These are phyloP conservation scores for Zaprionus lachaisei DNA, from an alignment of 1,140 invertebrate genomes.

Conservation along the genomic window DNA sequence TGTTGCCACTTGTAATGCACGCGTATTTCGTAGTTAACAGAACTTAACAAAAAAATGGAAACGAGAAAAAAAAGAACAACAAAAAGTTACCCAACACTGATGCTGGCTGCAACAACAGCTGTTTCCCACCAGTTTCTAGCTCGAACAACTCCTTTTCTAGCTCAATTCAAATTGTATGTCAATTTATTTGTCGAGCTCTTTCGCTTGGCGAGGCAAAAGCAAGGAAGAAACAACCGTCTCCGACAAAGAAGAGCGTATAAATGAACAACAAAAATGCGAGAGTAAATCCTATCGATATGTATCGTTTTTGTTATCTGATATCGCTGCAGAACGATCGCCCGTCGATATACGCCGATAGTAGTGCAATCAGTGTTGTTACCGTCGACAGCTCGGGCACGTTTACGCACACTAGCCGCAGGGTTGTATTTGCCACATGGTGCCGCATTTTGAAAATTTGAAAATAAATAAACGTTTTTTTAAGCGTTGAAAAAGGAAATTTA, in stretches of 20 bases:
- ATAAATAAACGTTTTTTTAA: conserved; percentile 15
- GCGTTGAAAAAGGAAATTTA: conserved; percentile 39
- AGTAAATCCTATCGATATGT: conserved; percentile 25
- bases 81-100: conserved; percentile 53
- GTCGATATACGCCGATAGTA: not conserved
- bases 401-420: conserved; percentile 8
- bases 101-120: conserved; percentile 50
- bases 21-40: conserved; percentile 33
- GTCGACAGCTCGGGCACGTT: not conserved
- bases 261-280: conserved; percentile 47
- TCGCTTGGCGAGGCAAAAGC: conserved; percentile 33
- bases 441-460: not conserved
- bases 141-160: conserved; percentile 45
- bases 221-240: conserved; percentile 44
- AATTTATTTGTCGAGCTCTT: conserved; percentile 42
- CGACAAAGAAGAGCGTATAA: conserved; percentile 54
- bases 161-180: conserved; percentile 45
- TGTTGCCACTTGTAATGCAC: conserved; percentile 36
- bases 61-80: conserved; percentile 28
- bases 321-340: not conserved
- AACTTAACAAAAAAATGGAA: conserved; percentile 22
- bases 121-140: conserved; percentile 47
- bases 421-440: conserved; percentile 4
- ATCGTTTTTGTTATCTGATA: not conserved
- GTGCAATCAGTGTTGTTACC: not conserved